Base-by-base conservation (phyloP, 2,888 invertebrate genomes). In the Parasteatoda lunata region DNA sequence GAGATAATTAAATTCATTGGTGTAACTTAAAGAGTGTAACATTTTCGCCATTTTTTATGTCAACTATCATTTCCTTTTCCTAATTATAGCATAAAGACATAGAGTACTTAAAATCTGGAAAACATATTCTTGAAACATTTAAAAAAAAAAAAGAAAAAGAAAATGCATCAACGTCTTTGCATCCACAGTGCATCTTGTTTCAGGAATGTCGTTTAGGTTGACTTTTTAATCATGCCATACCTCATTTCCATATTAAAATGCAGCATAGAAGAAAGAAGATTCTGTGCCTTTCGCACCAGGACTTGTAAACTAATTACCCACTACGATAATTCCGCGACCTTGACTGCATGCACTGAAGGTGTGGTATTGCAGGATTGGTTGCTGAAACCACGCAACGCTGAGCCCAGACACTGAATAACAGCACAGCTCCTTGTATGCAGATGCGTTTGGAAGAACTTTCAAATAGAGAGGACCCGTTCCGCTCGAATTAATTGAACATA, bases 301-400 rank as follows among this genome's bases (percentile, higher is more conserved):
- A n/a, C 59, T 30, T 59, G 13, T n/a, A 59, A 59, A 59, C 9
- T 59, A 59, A 59, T 59, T 59, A 59, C 59, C 59, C 59, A 59
- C 59, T 59, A 13, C n/a, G n/a, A 59, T 59, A 59, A 30, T 59
- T 59, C 59, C 59, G 59, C 59, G 59, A 59, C 59, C 59, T 59
- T 59, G 59, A 59, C 3, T 13, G 30, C 30, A 30, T 11, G 4
- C 59, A 13, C 59, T 59, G 11, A 13, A 59, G 59, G 59, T 59
- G 59, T 59, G 59, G 59, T 59, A 59, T 59, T 59, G 59, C 59
- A 59, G 59, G 59, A 59, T n/a, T 59, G 59, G 59, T 59, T 59
- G 11, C 9, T 59, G 59, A n/a, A 13, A 59, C 59, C 59, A 59
- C 9, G 59, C n/a, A 13, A 9, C 59, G 4, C 8, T n/a, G 59